These are phyloP conservation scores for Falcunculus frontatus DNA, from an alignment of 2,113 vertebrate genomes.

Conservation along the genomic window DNA sequence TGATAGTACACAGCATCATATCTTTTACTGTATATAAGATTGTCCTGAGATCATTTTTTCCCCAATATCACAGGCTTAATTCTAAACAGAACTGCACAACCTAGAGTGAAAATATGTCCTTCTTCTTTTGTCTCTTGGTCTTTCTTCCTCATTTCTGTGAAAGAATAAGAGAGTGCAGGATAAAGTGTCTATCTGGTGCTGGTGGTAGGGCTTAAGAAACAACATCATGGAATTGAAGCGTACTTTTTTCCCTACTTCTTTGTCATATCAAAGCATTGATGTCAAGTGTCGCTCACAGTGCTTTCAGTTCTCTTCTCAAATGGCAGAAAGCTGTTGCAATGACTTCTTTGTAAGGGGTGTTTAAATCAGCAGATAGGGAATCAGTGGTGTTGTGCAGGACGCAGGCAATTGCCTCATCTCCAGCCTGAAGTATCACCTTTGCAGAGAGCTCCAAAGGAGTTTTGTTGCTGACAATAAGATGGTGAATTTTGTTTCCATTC, in stretches of 20 bases:
- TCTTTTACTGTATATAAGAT: background rate
- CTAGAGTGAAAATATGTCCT: background rate
- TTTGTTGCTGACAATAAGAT: background rate
- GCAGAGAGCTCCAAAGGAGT: background rate
- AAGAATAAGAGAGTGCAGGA: background rate
- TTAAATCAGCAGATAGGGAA: background rate
- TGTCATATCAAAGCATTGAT: background rate
- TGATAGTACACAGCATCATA: background rate
- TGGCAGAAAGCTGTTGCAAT: background rate
- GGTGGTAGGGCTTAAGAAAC: background rate
- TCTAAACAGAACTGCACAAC: background rate
- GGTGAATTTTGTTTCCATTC: background rate
- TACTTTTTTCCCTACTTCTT: background rate
- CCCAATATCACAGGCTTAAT: background rate
- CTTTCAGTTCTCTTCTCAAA: background rate
- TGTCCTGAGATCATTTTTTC: rapidly evolving
- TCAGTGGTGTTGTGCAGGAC: background rate
- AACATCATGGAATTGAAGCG: background rate
- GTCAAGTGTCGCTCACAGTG: background rate
- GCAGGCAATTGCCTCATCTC: background rate
- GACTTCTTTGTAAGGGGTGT: background rate
- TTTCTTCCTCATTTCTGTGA: background rate
- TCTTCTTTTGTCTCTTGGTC: background rate
- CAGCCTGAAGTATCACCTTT: background rate
- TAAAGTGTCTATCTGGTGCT: background rate